Conservation (phyloP, 2,888 invertebrate species). For the Erpobdella octoculata region DNA sequence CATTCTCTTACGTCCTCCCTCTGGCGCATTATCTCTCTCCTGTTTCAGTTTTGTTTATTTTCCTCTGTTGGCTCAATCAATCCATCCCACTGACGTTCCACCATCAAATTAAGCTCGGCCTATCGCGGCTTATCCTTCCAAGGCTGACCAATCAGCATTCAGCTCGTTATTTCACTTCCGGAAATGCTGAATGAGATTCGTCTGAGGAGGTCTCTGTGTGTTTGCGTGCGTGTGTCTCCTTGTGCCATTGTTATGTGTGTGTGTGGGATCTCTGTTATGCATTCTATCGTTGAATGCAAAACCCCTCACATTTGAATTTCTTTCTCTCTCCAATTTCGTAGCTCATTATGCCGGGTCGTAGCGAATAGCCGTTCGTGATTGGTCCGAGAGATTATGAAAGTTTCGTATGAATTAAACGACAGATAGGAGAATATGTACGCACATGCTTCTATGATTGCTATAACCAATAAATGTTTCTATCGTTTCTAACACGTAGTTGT, state of each 20-base stretch:
- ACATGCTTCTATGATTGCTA: too few species aligned
- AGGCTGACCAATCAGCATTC: background rate
- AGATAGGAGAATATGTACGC: too few species aligned
- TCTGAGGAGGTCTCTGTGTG: too few species aligned
- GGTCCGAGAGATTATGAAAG: too few species aligned
- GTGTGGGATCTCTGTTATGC: background rate
- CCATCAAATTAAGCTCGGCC: slow-evolving; percentile 10
- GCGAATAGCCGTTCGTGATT: background rate
- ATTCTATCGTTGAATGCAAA: background rate
- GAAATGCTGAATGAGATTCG: slow-evolving; percentile 5
- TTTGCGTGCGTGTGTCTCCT: too few species aligned
- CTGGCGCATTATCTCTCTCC: too few species aligned
- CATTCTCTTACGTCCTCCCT: too few species aligned
- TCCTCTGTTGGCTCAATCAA: background rate
- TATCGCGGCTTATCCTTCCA: background rate
- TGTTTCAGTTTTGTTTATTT: background rate
- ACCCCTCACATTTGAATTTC: background rate
- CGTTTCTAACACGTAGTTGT: too few species aligned
- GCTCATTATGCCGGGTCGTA: background rate
- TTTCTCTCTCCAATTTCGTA: background rate
- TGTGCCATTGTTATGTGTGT: background rate
- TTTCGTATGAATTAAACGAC: too few species aligned
- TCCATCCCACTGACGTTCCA: background rate
- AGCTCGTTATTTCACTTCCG: background rate
- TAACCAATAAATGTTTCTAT: too few species aligned